Evolutionary conservation across 1,140 invertebrate species (phyloP), one percentile per base, ranked within the genome.

Genomic region (Calliphora vicina): DNA sequence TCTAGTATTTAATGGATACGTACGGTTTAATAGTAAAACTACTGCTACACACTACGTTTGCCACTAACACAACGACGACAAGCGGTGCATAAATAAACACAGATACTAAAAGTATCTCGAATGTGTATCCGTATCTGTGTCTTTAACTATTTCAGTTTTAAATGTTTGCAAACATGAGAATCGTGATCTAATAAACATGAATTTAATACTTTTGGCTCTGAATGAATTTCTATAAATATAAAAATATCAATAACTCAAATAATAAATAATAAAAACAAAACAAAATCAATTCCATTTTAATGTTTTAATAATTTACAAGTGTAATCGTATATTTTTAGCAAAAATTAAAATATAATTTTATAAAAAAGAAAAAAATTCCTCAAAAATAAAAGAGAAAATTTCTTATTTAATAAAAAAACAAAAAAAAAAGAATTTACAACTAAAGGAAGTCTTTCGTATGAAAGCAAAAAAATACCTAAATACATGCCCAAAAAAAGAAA

Each of bases 181-280:
- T 81, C 80, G 80, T 81, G 80, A 81, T 81, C 80, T 81, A 81
- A 67, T 81, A 71, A 78, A 78, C 74, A 78, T 78, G 20, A 78
- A 78, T 23, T 67, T 23, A 67, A 67, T 67, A 67, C 6, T 67
- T 67, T 67, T 67, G 5, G 4, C 5, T 67, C n/a, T 67, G 61
- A 23, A 67, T 23, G 5, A 23, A 67, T 23, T 20, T 25, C 20
- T 23, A 67, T 50, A 50, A 50, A 50, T 50, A 50, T 23, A 67
- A 15, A 50, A 50, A 50, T 50, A 50, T 50, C 45, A 50, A 50
- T 50, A 50, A 17, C 1, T 50, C 17, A 50, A 43, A 43, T 43
- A 6, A 43, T n/a, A n/a, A n/a, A 17, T 13, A 17, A 50, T 0
- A 35, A 2, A 35, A 8, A 2, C 10, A 57, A 57, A 67, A 25